Conservation (phyloP, 1,140 invertebrate genomes). For the Helicoverpa zea region DNA sequence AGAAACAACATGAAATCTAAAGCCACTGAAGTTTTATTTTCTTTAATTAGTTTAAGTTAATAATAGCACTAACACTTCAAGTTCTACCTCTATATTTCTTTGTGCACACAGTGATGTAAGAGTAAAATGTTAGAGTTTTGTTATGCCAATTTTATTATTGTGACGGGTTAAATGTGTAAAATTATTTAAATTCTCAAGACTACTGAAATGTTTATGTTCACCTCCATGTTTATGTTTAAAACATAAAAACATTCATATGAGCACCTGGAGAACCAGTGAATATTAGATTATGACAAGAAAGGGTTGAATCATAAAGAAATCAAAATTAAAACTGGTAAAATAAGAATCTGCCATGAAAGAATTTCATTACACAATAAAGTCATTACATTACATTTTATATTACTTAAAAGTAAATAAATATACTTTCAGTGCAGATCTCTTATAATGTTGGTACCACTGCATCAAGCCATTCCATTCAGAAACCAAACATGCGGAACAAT, state of each 20-base stretch:
- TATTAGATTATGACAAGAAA: not conserved
- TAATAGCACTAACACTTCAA: too few relatives aligned
- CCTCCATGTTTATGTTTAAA: not conserved
- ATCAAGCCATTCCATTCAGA: constrained; percentile 48
- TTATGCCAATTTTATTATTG: constrained; percentile 1
- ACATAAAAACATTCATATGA: not conserved
- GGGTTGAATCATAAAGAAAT: not conserved
- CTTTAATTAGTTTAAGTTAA: too few relatives aligned
- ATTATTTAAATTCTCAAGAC: not conserved
- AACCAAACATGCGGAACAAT: constrained; percentile 54
- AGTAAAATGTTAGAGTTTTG: too few relatives aligned
- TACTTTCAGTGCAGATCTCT: constrained; percentile 25
- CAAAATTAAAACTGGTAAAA: constrained; percentile 12
- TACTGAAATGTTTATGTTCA: not conserved
- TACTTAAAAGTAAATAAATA: not conserved
- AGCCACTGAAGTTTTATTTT: too few relatives aligned
- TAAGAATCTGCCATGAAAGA: constrained; percentile 27
- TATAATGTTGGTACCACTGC: constrained; percentile 3
- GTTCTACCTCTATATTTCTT: too few relatives aligned
- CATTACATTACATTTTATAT: not conserved
- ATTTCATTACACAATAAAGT: not conserved
- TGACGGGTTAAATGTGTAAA: constrained; percentile 1
- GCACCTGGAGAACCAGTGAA: constrained; percentile 8
- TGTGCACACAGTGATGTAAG: too few relatives aligned
- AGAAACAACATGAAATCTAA: too few relatives aligned